These are phyloP conservation scores for Chlorops oryzae DNA, from an alignment of 1,140 invertebrate genomes.

Conservation along the genomic window DNA sequence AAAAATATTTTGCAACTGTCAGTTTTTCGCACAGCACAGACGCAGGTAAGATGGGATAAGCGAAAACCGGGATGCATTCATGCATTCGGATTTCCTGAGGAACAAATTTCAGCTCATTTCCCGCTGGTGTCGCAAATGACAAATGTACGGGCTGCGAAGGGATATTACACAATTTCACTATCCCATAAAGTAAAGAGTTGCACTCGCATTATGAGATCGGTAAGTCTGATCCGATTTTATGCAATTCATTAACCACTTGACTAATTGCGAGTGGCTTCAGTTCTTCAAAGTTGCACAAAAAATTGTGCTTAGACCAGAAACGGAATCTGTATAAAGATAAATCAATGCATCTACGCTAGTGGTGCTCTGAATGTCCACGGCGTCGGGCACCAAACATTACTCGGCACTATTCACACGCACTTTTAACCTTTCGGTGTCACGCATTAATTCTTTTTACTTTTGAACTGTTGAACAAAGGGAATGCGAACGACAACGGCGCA, in stretches of 20 bases:
- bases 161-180: neutral
- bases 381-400: neutral
- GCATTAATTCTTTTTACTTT: conserved; percentile 15
- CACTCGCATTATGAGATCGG: too few species aligned
- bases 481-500: too few species aligned
- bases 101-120: neutral
- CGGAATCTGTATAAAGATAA: neutral
- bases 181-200: neutral
- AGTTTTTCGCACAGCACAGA: too few species aligned
- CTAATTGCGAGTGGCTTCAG: conserved; percentile 35
- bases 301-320: conserved; percentile 26
- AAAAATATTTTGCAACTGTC: too few species aligned
- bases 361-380: too few species aligned
- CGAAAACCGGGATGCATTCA: neutral
- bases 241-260: conserved; percentile 45
- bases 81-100: neutral
- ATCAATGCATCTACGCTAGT: too few species aligned
- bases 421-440: conserved; percentile 30
- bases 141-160: neutral
- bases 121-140: neutral
- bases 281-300: conserved; percentile 22
- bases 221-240: conserved; percentile 29
- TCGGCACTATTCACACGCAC: conserved; percentile 34
- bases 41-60: neutral
- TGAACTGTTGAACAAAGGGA: too few species aligned